Evolutionary conservation across 2,113 vertebrate genomes (phyloP).

Genomic region (Orientallactaga bullata): DNA sequence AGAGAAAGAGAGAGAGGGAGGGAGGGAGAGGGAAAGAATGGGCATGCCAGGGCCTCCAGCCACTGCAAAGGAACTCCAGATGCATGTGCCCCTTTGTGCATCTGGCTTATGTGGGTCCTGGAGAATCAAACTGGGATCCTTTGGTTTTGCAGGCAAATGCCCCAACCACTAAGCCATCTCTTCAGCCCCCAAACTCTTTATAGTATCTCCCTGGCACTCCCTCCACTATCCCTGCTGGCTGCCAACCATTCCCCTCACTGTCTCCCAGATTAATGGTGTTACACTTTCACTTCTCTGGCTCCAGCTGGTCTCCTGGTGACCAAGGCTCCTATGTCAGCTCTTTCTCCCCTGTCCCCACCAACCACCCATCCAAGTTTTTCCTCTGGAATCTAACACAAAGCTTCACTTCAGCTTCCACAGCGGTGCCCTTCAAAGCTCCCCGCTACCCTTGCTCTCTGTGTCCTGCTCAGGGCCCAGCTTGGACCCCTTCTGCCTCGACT

Average conservation of each 20-base stretch:
- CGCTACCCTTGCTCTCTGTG: background rate
- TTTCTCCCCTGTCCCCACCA: background rate
- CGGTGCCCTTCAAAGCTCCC: background rate
- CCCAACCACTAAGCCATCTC: no score
- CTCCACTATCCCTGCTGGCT: background rate
- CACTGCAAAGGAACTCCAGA: no score
- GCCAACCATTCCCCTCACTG: background rate
- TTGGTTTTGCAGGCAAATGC: no score
- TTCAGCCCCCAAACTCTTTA: no score
- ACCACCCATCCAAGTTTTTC: background rate
- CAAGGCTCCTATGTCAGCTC: background rate
- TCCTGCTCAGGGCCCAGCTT: background rate
- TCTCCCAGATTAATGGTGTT: background rate
- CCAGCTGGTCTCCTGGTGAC: background rate
- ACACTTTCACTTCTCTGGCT: background rate
- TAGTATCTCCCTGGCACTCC: background rate
- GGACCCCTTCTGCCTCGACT: background rate
- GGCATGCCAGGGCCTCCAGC: no score
- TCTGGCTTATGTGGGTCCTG: no score
- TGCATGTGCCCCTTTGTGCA: no score
- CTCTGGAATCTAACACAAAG: background rate
- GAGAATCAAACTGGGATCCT: no score
- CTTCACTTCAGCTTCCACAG: background rate
- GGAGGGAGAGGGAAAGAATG: no score
- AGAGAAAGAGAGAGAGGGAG: no score